Evolutionary conservation across 2,888 invertebrate species (phyloP).

Genomic region (Coelopa pilipes): DNA sequence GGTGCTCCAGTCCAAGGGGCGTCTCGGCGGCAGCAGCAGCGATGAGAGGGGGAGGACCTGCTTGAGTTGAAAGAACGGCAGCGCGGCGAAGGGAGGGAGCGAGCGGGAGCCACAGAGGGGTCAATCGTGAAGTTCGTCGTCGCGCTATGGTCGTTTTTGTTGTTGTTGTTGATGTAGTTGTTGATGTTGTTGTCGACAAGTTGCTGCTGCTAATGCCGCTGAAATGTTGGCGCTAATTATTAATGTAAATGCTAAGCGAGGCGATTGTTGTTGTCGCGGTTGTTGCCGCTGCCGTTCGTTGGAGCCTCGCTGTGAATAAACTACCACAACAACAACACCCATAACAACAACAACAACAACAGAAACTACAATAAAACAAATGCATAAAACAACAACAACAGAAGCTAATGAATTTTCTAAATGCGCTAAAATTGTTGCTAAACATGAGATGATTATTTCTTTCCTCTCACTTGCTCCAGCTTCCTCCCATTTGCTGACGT

Average conservation of each 20-base stretch:
- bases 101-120: too few relatives aligned
- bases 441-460: slow-evolving; percentile 16
- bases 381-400: too few relatives aligned
- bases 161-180: neutral
- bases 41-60: neutral
- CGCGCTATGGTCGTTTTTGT: neutral
- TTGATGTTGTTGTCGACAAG: neutral
- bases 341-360: neutral
- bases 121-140: neutral
- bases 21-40: neutral
- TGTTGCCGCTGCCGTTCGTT: slow-evolving; percentile 47
- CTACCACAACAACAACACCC: neutral
- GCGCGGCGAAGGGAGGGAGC: too few relatives aligned
- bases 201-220: slow-evolving; percentile 31
- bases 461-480: neutral
- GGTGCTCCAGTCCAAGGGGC: slow-evolving; percentile 3
- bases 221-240: slow-evolving; percentile 42
- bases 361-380: too few relatives aligned
- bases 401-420: slow-evolving; percentile 25
- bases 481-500: neutral
- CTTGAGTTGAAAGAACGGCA: neutral
- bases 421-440: slow-evolving; percentile 27
- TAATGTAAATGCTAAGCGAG: slow-evolving; percentile 42
- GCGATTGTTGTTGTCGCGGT: slow-evolving; percentile 17
- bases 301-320: neutral